phyloP scores from a whole-genome alignment of 2,888 invertebrate species.

The Rhagonycha fulva region DNA sequence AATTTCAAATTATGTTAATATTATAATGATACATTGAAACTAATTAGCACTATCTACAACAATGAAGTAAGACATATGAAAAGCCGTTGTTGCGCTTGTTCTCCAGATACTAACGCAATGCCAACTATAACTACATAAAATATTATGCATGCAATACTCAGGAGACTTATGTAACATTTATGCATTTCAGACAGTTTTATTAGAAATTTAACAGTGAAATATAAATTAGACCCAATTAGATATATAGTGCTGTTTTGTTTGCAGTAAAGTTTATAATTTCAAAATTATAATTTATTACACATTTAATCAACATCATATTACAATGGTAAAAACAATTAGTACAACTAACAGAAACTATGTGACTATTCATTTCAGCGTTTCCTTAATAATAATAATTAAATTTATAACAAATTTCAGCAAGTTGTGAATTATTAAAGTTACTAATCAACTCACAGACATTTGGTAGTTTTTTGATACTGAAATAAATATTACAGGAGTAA shows the following conservation, averaged over 20 bases:
- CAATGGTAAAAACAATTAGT: background rate
- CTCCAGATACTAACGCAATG: slow-evolving; percentile 6
- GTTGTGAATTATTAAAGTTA: background rate
- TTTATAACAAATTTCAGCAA: background rate
- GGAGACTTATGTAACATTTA: slow-evolving; percentile 21
- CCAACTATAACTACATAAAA: slow-evolving; percentile 20
- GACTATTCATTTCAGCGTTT: background rate
- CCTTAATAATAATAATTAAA: background rate
- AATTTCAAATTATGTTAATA: background rate
- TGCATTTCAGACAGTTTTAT: slow-evolving; percentile 22
- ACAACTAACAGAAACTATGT: background rate
- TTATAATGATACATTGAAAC: slow-evolving; percentile 12
- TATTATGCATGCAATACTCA: slow-evolving; percentile 23
- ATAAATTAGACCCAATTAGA: slow-evolving; percentile 22
- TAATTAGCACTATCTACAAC: slow-evolving; percentile 17
- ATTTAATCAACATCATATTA: background rate
- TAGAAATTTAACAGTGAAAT: slow-evolving; percentile 22
- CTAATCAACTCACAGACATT: background rate
- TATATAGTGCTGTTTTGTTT: background rate
- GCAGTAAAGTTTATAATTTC: background rate
- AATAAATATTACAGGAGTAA: background rate
- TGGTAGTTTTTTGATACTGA: background rate
- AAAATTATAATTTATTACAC: background rate
- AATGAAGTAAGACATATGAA: slow-evolving; percentile 24
- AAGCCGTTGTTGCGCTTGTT: slow-evolving; percentile 14